Percentiles rank a stretch among this genome's conserved stretches.
These are phyloP conservation scores for Muscidifurax raptorellus DNA, from an alignment of 1,140 invertebrate genomes.

Conservation along the genomic window DNA sequence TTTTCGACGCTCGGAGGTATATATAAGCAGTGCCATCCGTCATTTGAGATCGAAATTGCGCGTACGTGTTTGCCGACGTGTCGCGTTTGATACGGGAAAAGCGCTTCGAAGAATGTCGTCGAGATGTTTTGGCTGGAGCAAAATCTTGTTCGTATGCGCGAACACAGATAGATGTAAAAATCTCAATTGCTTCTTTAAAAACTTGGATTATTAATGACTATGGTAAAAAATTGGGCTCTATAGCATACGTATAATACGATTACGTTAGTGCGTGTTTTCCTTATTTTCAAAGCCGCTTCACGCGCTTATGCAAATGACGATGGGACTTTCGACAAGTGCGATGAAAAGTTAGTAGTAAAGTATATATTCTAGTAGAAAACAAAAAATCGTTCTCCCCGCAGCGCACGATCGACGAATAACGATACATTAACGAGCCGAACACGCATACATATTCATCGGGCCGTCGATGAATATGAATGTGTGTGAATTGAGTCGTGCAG, in stretches of 20 bases:
- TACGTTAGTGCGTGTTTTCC: too few relatives aligned
- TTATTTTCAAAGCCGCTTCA: too few relatives aligned
- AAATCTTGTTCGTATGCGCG: too few relatives aligned
- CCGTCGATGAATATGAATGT: conserved; percentile 42
- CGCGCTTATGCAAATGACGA: neutral
- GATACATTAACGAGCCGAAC: neutral
- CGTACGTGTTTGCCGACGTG: neutral
- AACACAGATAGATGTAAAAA: too few relatives aligned
- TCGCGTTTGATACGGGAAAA: too few relatives aligned
- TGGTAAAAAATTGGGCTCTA: too few relatives aligned
- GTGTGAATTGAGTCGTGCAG: conserved; percentile 18
- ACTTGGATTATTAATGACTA: neutral
- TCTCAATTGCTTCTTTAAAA: neutral
- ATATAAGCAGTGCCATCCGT: neutral
- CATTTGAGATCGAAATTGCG: neutral
- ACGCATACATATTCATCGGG: conserved; percentile 59
- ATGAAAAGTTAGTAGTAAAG: too few relatives aligned
- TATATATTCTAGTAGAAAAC: too few relatives aligned
- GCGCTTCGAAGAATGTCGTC: neutral
- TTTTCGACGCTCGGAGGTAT: neutral
- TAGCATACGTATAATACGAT: too few relatives aligned
- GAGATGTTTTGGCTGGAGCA: neutral
- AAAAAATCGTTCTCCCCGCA: too few relatives aligned
- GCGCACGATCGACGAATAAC: too few relatives aligned
- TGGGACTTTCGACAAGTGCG: neutral